These are phyloP conservation scores for Lophotis ruficrista DNA, from an alignment of 2,113 vertebrate genomes.

Conservation along the genomic window DNA sequence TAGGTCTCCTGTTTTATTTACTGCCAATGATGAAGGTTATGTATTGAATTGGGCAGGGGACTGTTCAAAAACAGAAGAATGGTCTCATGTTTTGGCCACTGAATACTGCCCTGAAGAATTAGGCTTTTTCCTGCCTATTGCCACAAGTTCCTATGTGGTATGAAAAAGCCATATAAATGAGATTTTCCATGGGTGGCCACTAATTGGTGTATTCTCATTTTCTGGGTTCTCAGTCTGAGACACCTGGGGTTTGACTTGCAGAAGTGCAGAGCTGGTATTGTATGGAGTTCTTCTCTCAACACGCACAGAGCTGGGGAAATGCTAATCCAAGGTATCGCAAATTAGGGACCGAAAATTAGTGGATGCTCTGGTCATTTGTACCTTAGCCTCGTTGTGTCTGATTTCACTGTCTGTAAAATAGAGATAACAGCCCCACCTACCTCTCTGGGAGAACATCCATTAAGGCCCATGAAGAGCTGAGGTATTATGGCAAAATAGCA, in stretches of 20 bases:
- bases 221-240: neutral
- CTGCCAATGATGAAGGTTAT: slow-evolving; percentile 22
- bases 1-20: slow-evolving; percentile 1
- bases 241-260: slow-evolving; percentile 29
- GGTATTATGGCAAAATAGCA: neutral
- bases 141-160: neutral
- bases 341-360: neutral
- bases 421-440: neutral
- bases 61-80: slow-evolving; percentile 38
- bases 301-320: neutral
- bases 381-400: neutral
- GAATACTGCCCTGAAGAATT: slow-evolving; percentile 31
- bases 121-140: slow-evolving; percentile 39
- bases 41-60: neutral
- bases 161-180: slow-evolving; percentile 21
- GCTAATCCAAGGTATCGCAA: neutral
- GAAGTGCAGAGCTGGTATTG: neutral
- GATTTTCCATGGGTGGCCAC: slow-evolving; percentile 35
- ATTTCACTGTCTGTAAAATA: neutral
- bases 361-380: neutral
- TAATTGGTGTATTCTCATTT: slow-evolving; percentile 50
- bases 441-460: neutral
- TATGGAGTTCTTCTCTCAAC: neutral
- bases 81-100: slow-evolving; percentile 28
- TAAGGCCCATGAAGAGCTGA: neutral